phyloP scores from a whole-genome alignment of 2,888 invertebrate species.

The Serrognathus titanus region DNA sequence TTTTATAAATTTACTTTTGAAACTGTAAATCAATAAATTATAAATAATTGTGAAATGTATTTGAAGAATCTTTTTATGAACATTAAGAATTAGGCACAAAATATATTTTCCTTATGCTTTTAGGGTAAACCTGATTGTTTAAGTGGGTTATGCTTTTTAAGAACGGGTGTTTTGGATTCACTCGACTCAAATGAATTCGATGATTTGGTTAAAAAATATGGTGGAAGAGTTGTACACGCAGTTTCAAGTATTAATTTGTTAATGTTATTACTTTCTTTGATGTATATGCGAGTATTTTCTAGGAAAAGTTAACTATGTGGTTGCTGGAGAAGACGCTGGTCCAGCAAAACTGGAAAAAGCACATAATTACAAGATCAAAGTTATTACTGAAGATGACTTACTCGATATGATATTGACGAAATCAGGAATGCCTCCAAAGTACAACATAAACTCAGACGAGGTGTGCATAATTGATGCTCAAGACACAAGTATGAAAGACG shows the following conservation, averaged over 20 bases:
- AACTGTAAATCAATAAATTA: too few relatives aligned
- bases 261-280: neutral
- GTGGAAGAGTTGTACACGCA: slow-evolving; percentile 70
- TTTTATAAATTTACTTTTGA: slow-evolving; percentile 8
- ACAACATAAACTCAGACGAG: slow-evolving; percentile 6
- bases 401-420: slow-evolving; percentile 69
- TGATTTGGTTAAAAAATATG: slow-evolving; percentile 71
- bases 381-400: slow-evolving; percentile 78
- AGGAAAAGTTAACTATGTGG: slow-evolving; percentile 66
- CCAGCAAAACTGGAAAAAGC: slow-evolving; percentile 80
- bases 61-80: neutral
- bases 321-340: slow-evolving; percentile 84
- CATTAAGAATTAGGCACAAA: slow-evolving; percentile 3
- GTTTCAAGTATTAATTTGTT: slow-evolving; percentile 59
- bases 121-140: slow-evolving; percentile 72
- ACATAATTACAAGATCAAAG: slow-evolving; percentile 64
- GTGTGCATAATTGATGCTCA: neutral
- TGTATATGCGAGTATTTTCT: slow-evolving; percentile 7
- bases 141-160: slow-evolving; percentile 65
- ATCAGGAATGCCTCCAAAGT: slow-evolving; percentile 48
- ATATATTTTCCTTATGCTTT: slow-evolving; percentile 23
- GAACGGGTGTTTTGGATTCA: slow-evolving; percentile 87
- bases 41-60: too few relatives aligned
- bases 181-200: slow-evolving; percentile 78
- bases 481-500: neutral